These are phyloP conservation scores for Thecophora atra DNA, from an alignment of 2,888 invertebrate genomes.

Conservation along the genomic window DNA sequence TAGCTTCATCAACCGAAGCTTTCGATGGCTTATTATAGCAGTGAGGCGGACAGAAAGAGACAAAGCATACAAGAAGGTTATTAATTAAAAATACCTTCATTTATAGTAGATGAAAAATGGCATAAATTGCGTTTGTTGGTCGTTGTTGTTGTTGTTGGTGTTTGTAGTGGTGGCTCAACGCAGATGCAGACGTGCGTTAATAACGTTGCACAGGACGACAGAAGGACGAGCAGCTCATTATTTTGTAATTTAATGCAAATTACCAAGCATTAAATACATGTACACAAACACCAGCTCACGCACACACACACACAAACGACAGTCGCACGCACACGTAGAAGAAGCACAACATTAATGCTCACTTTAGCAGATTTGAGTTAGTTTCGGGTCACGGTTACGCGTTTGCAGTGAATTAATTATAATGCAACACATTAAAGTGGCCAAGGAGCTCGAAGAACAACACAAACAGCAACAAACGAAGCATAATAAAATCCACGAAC, in stretches of 20 bases:
- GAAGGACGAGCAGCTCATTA: slow-evolving; percentile 15
- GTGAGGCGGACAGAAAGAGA: no score
- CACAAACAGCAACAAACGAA: not conserved
- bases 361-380: not conserved
- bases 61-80: no score
- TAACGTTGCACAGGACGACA: not conserved
- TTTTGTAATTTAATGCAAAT: slow-evolving; percentile 31
- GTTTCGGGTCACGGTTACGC: not conserved
- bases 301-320: slow-evolving; percentile 1
- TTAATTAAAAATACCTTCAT: no score
- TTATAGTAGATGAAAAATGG: no score
- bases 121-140: no score
- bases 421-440: slow-evolving; percentile 25
- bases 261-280: slow-evolving; percentile 18
- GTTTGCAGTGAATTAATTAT: slow-evolving; percentile 24
- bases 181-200: slow-evolving; percentile 3
- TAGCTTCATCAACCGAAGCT: no score
- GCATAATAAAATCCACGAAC: no score
- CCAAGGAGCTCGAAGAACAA: not conserved
- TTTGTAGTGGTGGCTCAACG: no score
- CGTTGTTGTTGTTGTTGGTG: no score
- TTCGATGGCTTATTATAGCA: no score
- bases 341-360: not conserved
- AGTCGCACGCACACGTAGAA: not conserved
- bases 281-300: not conserved